Evolutionary conservation across 1,140 invertebrate species (phyloP).

Genomic region (Ceratosolen fusciceps): DNA sequence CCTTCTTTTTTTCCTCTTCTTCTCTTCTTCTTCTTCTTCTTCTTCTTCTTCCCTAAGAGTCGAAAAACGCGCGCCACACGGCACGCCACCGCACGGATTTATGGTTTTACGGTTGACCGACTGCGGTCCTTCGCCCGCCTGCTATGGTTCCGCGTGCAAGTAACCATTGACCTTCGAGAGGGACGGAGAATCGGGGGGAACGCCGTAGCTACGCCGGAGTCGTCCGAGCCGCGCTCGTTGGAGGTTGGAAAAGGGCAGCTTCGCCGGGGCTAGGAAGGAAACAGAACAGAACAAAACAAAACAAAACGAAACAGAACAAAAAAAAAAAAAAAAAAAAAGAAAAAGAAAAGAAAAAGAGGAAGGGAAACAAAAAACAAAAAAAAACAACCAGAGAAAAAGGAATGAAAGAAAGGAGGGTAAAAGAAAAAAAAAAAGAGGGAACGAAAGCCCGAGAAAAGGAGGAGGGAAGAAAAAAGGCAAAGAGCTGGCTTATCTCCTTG

Average conservation of each 20-base stretch:
- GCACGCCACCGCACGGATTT: slow-evolving; percentile 58
- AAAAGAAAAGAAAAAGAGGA: neutral
- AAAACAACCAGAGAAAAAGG: neutral
- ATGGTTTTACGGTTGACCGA: slow-evolving; percentile 68
- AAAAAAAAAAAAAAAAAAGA: neutral
- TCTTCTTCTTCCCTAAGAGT: slow-evolving; percentile 56
- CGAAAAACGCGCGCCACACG: slow-evolving; percentile 63
- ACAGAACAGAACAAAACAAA: neutral
- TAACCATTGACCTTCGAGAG: slow-evolving; percentile 63
- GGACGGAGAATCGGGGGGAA: neutral
- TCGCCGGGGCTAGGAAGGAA: neutral
- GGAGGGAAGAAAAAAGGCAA: neutral
- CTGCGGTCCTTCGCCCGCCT: slow-evolving; percentile 61
- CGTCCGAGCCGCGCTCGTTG: too few species aligned
- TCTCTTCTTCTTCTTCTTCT: slow-evolving; percentile 61
- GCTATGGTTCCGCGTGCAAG: slow-evolving; percentile 59
- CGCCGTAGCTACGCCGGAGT: neutral
- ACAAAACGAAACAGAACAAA: neutral
- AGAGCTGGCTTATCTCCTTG: slow-evolving; percentile 54
- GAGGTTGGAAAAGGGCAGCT: neutral
- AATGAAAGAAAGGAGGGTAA: neutral
- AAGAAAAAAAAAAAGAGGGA: too few species aligned
- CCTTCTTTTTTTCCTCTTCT: too few species aligned
- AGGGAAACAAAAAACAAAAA: too few species aligned
- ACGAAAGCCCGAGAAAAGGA: neutral